Evolutionary conservation across 1,140 invertebrate genomes (phyloP), one percentile per base, ranked within the genome.

Genomic region (Caenorhabditis brenneri): DNA sequence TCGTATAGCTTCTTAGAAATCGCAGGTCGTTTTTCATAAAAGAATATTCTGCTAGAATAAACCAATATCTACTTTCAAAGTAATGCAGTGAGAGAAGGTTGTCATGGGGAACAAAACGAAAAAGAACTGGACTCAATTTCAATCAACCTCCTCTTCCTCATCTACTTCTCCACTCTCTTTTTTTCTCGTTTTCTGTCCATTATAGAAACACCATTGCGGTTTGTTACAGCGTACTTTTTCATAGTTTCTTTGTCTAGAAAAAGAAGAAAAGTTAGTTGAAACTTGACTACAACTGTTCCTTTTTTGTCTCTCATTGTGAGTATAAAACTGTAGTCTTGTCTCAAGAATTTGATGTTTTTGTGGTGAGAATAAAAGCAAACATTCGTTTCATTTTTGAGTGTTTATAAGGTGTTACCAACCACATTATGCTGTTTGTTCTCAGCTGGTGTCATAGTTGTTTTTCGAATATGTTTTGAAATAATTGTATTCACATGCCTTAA

Each of bases 121-220:
- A 24, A 31, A 24, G 9, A 74, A 74, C 36, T 74, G 36, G 65
- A 16, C 36, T 24, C 65, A 33, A 33, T 33, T 65, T 15, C 29
- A 33, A 16, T n/a, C 31, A 33, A 27, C 65, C 36, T 46, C 29
- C 36, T 22, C 36, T 46, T 12, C 9, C 29, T 74, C 24, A 3
- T 46, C 29, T 74, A 2, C 29, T 24, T 42, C 29, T 74, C n/a
- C 65, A 12, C 36, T 12, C 36, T 24, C 7, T 65, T 36, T 27
- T 55, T 55, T 24, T 51, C 49, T 51, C 49, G 49, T 51, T 16
- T 36, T 65, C 31, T 65, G 58, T 39, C 36, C 42, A 74, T 74
- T 74, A 42, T 74, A 46, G 65, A n/a, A 42, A 42, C 65, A 39
- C 29, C 2, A 74, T 42, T 74, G 65, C 65, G 65, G 65, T 74